phyloP scores from a whole-genome alignment of 2,113 vertebrate species.

The Pandion haliaetus region DNA sequence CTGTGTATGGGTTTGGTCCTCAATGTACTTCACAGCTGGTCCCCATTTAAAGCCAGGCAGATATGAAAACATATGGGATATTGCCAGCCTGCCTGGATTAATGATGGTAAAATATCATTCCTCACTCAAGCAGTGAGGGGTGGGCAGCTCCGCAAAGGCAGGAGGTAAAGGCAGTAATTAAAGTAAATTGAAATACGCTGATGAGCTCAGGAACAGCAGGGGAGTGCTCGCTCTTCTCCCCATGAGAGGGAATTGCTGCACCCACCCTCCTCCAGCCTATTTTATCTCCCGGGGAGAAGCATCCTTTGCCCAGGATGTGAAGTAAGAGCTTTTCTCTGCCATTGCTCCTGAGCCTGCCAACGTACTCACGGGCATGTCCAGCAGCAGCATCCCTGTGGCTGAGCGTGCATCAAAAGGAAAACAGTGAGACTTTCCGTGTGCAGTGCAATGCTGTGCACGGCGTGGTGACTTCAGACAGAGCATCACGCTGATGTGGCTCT shows the following conservation, averaged over 20 bases:
- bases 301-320: neutral
- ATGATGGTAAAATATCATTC: neutral
- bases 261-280: neutral
- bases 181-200: neutral
- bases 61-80: neutral
- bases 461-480: neutral
- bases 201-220: neutral
- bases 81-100: neutral
- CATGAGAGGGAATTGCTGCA: neutral
- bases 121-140: neutral
- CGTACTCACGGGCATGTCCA: neutral
- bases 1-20: neutral
- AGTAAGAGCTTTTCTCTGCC: neutral
- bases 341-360: neutral
- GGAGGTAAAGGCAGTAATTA: neutral
- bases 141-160: neutral
- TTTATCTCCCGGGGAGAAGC: neutral
- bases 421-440: neutral
- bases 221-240: neutral
- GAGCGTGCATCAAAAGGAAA: neutral
- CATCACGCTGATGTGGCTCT: neutral
- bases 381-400: neutral
- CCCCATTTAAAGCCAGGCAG: neutral
- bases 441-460: rapidly evolving
- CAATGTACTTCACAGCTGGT: neutral